A percentile compares a stretch with the other conserved stretches of the same genome.
Conservation (phyloP, 2,888 invertebrate species). For the Dichetophora obliterata region DNA sequence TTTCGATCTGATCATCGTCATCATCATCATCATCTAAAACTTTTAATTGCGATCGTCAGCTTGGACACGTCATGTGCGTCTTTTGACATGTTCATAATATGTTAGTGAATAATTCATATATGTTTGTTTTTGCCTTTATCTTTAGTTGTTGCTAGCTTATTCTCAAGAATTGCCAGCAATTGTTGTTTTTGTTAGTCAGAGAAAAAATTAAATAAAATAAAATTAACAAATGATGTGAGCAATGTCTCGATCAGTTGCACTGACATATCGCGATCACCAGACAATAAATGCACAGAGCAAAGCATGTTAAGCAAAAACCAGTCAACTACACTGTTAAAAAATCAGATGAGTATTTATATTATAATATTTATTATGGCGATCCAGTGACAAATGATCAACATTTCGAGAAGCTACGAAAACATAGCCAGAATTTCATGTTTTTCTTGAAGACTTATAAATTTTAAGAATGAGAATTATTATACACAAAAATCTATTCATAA, state of each 20-base stretch:
- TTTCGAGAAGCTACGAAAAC: no score
- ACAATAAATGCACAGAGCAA: no score
- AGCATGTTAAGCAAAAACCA: no score
- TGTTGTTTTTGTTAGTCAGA: not conserved
- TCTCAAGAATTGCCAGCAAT: slow-evolving; percentile 13
- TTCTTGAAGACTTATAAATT: no score
- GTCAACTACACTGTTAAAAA: not conserved
- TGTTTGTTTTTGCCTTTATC: not conserved
- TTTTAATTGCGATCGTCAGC: slow-evolving; percentile 33
- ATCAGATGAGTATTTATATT: not conserved
- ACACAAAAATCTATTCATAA: no score
- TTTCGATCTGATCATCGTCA: not conserved
- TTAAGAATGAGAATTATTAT: no score
- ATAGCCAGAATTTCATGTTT: no score
- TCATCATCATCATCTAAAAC: no score
- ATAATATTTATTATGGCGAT: not conserved
- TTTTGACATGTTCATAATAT: slow-evolving; percentile 36
- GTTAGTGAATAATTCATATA: slow-evolving; percentile 33
- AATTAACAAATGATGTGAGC: not conserved
- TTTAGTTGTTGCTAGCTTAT: not conserved
- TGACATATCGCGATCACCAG: slow-evolving; percentile 16
- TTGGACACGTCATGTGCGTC: slow-evolving; percentile 32
- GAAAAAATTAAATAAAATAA: not conserved
- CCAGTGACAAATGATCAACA: no score
- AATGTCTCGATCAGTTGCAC: slow-evolving; percentile 19